Conservation (phyloP, 2,113 vertebrate genomes). For the Gracilinanus agilis region DNA sequence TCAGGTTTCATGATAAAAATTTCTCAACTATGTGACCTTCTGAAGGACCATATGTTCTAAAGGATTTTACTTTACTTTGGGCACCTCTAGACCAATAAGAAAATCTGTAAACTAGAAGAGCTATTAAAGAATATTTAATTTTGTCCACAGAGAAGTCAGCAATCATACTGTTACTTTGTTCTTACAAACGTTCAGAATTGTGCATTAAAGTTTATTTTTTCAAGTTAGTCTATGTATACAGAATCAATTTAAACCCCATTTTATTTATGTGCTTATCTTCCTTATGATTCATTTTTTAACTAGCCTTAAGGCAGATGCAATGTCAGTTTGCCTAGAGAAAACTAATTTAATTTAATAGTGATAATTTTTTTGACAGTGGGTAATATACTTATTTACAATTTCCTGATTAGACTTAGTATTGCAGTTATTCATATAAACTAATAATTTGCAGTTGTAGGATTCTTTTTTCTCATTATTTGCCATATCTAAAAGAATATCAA, state of each 20-base stretch:
- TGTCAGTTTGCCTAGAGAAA: slow-evolving; percentile 74
- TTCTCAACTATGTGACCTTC: slow-evolving; percentile 55
- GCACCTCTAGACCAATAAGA: slow-evolving; percentile 54
- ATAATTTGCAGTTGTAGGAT: slow-evolving; percentile 62
- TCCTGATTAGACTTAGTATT: slow-evolving; percentile 74
- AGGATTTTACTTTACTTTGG: slow-evolving; percentile 45
- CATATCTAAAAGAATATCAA: slow-evolving; percentile 37
- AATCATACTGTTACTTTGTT: slow-evolving; percentile 51
- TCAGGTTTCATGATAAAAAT: slow-evolving; percentile 64
- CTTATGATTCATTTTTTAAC: slow-evolving; percentile 66
- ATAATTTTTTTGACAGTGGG: slow-evolving; percentile 80
- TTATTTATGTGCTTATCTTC: slow-evolving; percentile 70
- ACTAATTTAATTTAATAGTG: slow-evolving; percentile 76
- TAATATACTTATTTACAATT: slow-evolving; percentile 83
- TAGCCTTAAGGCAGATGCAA: slow-evolving; percentile 70
- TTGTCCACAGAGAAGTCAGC: not conserved
- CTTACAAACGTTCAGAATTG: slow-evolving; percentile 47
- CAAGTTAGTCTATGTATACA: slow-evolving; percentile 51
- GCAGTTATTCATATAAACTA: slow-evolving; percentile 64
- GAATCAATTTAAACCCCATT: slow-evolving; percentile 72
- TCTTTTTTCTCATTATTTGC: slow-evolving; percentile 39
- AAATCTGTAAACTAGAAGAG: slow-evolving; percentile 6
- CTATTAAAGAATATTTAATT: slow-evolving; percentile 34
- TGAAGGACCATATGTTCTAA: not conserved
- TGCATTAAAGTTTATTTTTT: slow-evolving; percentile 68